Percentiles rank a stretch among this genome's conserved stretches.
Conservation (phyloP, 2,113 vertebrate species). For the Rafetus swinhoei region DNA sequence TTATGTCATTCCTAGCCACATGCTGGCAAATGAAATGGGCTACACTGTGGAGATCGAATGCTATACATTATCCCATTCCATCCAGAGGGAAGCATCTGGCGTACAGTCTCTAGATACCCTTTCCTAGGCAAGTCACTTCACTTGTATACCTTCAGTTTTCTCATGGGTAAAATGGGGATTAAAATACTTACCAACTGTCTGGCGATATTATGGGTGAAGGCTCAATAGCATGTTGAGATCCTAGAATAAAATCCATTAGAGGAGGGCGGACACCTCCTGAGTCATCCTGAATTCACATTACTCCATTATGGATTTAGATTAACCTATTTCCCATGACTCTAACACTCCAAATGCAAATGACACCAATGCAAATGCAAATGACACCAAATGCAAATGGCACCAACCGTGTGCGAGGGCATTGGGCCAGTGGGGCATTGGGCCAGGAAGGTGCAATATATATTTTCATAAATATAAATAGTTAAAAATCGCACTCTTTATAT, state of each 20-base stretch:
- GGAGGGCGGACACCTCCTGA: background rate
- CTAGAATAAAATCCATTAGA: background rate
- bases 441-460: background rate
- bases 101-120: background rate
- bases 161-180: background rate
- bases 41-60: background rate
- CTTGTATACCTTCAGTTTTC: background rate
- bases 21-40: background rate
- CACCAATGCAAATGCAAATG: background rate
- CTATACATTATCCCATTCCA: background rate
- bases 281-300: background rate
- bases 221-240: fast-evolving
- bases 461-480: background rate
- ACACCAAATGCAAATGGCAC: background rate
- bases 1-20: background rate
- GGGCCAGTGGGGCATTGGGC: background rate
- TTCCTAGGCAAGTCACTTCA: background rate
- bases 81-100: background rate
- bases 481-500: background rate
- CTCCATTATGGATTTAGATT: background rate
- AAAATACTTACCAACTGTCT: background rate
- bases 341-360: background rate
- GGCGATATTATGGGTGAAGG: background rate
- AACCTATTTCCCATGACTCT: background rate
- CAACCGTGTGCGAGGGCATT: too few relatives aligned